phyloP scores from a whole-genome alignment of 1,140 invertebrate genomes.

The Calosoma granatense region DNA sequence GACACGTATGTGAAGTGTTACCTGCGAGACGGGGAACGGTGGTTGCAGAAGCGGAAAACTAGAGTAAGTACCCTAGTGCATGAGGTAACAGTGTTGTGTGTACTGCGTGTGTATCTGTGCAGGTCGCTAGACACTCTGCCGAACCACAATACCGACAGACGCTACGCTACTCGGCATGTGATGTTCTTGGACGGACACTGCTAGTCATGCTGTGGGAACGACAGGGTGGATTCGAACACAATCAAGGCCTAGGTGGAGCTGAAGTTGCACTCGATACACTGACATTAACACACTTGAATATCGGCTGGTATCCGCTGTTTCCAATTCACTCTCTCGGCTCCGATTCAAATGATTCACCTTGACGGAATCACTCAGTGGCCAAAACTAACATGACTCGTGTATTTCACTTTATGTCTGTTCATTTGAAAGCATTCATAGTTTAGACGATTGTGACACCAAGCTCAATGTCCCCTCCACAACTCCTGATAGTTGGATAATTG shows the following conservation, averaged over 20 bases:
- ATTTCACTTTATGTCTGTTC: neutral
- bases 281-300: constrained; percentile 62
- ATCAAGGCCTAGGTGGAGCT: constrained; percentile 74
- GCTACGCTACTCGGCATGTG: constrained; percentile 75
- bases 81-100: neutral
- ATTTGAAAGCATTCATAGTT: neutral
- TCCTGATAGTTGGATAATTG: no score
- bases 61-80: no score
- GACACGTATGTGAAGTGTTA: constrained; percentile 95
- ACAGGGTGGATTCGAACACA: constrained; percentile 77
- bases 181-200: constrained; percentile 72
- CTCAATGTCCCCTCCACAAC: no score
- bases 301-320: constrained; percentile 84
- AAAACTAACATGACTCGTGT: neutral
- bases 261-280: constrained; percentile 73
- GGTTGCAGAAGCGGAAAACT: constrained; percentile 86
- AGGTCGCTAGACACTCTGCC: constrained; percentile 53
- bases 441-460: no score
- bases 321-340: constrained; percentile 62
- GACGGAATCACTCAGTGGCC: constrained; percentile 28
- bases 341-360: constrained; percentile 61
- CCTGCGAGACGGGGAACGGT: constrained; percentile 73
- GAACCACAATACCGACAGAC: constrained; percentile 82
- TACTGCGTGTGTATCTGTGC: neutral
- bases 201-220: constrained; percentile 86